Conservation (phyloP, 2,797 vertebrate genomes). For the Carduelis carduelis region DNA sequence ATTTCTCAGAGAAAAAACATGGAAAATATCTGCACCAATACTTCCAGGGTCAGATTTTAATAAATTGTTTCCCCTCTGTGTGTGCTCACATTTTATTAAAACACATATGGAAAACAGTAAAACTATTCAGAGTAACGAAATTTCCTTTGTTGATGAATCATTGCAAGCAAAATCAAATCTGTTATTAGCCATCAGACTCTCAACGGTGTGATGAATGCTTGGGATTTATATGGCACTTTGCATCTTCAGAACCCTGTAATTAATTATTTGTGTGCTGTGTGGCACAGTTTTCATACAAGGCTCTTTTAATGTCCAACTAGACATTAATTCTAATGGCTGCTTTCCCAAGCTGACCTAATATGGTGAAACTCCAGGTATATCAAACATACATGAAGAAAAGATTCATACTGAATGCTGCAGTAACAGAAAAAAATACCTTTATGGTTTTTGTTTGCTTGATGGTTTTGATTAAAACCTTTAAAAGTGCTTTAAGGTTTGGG, state of each 20-base stretch:
- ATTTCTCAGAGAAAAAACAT: background rate
- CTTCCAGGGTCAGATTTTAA: background rate
- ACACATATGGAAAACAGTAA: background rate
- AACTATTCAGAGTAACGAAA: background rate
- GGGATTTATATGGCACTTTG: background rate
- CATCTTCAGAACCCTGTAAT: slow-evolving; percentile 5
- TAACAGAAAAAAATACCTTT: background rate
- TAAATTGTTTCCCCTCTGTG: background rate
- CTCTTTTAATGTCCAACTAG: background rate
- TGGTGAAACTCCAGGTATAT: background rate
- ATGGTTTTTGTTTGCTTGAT: background rate
- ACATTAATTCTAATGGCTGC: background rate
- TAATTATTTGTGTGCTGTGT: background rate
- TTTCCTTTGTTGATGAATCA: background rate
- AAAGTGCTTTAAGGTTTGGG: background rate
- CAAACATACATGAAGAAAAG: background rate
- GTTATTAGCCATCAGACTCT: background rate
- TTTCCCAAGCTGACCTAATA: background rate
- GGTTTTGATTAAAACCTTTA: background rate
- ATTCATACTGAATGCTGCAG: background rate
- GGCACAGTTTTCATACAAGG: background rate
- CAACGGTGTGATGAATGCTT: background rate
- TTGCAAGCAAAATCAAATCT: slow-evolving; percentile 11
- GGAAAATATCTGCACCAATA: background rate
- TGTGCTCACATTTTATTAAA: background rate